These are phyloP conservation scores for Umimayanthus chanpuru DNA, from an alignment of 92 coral and sea anemone species.

Conservation along the genomic window DNA sequence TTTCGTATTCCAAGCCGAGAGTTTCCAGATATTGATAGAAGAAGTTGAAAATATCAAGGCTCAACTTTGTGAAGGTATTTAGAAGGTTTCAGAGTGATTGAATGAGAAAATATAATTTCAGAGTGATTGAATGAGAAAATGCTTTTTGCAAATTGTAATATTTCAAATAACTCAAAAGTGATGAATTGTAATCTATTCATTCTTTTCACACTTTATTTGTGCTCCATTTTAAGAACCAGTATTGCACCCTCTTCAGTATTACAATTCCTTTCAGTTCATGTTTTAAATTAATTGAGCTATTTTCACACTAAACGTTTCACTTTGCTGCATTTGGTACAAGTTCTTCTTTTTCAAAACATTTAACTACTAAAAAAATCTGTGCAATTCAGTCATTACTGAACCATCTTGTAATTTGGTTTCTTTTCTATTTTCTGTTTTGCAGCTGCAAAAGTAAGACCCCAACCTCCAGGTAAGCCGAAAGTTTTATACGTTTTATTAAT, in stretches of 20 bases:
- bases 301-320: too few species aligned
- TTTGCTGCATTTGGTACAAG: too few species aligned
- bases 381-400: not conserved
- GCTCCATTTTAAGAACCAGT: not conserved
- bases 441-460: not conserved
- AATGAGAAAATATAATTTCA: too few species aligned
- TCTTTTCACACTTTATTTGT: too few species aligned
- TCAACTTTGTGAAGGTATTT: not conserved
- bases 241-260: not conserved
- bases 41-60: slow-evolving; percentile 11
- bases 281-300: not conserved
- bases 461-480: not conserved
- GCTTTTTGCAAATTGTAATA: too few species aligned
- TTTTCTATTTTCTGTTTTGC: not conserved
- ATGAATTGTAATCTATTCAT: too few species aligned
- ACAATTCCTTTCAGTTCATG: not conserved
- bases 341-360: too few species aligned
- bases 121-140: not conserved
- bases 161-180: too few species aligned
- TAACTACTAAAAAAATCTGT: too few species aligned
- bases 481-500: not conserved
- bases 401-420: not conserved
- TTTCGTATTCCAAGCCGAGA: not conserved
- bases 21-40: not conserved
- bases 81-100: not conserved